These are phyloP conservation scores for Haliaeetus leucogaster DNA, from an alignment of 2,113 vertebrate species.

Conservation along the genomic window DNA sequence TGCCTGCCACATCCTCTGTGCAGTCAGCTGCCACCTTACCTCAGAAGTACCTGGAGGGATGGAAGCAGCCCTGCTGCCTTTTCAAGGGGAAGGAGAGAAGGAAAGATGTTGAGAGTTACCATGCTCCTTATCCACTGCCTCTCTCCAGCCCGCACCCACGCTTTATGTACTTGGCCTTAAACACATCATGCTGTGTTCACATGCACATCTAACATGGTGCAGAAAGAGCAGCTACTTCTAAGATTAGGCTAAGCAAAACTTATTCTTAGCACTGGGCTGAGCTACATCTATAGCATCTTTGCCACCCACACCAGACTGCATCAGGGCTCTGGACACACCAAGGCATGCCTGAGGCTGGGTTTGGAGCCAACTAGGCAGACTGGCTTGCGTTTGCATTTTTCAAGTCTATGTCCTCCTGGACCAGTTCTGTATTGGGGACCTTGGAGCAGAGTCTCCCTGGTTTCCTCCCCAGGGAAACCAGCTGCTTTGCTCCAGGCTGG, in stretches of 20 bases:
- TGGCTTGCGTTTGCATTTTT: fast-evolving
- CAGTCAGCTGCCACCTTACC: neutral
- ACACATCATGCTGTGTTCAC: neutral
- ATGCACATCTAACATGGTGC: neutral
- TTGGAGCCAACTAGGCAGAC: neutral
- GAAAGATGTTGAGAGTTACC: neutral
- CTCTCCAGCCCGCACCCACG: neutral
- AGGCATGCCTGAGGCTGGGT: neutral
- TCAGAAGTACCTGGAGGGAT: neutral
- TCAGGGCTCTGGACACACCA: neutral
- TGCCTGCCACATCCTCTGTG: fast-evolving
- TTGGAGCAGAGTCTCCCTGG: neutral
- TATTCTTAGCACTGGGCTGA: neutral
- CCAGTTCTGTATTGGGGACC: neutral
- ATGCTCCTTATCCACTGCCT: neutral
- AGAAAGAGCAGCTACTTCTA: neutral
- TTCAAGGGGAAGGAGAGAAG: neutral
- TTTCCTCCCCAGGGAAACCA: neutral
- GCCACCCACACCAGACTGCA: neutral
- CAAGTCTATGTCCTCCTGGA: neutral
- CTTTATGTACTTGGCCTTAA: neutral
- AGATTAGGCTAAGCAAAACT: neutral
- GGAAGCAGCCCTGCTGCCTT: neutral
- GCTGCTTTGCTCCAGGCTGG: neutral
- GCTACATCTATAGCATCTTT: neutral